A percentile compares a stretch with the other conserved stretches of the same genome.
Conservation (phyloP, 2,888 invertebrate genomes). For the Cephus rjabovi region DNA sequence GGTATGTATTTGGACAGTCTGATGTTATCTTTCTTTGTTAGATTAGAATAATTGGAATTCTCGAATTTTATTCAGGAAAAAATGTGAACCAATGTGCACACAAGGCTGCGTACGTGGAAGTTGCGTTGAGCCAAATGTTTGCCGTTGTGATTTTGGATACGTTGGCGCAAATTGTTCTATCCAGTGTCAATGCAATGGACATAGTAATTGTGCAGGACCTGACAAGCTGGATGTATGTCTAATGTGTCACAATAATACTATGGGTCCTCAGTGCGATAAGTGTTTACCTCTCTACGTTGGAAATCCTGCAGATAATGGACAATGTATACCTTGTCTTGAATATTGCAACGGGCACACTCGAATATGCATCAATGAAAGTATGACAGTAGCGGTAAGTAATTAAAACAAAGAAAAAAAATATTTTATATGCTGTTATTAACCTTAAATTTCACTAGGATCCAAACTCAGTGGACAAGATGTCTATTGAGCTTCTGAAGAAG, state of each 20-base stretch:
- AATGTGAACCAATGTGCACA: slow-evolving; percentile 83
- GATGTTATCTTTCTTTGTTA: neutral
- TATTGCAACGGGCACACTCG: slow-evolving; percentile 92
- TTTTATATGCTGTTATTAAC: neutral
- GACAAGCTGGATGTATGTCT: slow-evolving; percentile 85
- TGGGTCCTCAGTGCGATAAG: slow-evolving; percentile 91
- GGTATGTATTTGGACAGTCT: slow-evolving; percentile 29
- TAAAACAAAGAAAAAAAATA: neutral
- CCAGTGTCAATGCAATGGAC: slow-evolving; percentile 94
- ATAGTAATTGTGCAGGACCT: slow-evolving; percentile 91
- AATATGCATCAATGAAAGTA: slow-evolving; percentile 77
- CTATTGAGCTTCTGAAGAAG: slow-evolving; percentile 71
- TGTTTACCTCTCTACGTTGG: slow-evolving; percentile 93
- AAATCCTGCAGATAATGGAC: slow-evolving; percentile 84
- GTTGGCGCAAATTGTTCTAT: slow-evolving; percentile 94
- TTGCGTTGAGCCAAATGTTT: slow-evolving; percentile 85
- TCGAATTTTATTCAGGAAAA: slow-evolving; percentile 44
- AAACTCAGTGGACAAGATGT: slow-evolving; percentile 60
- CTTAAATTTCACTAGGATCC: slow-evolving; percentile 50
- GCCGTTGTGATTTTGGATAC: slow-evolving; percentile 93
- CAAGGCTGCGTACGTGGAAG: slow-evolving; percentile 89
- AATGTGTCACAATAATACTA: slow-evolving; percentile 91
- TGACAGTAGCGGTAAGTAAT: slow-evolving; percentile 59
- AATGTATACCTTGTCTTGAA: slow-evolving; percentile 87
- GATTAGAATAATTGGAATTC: neutral